A percentile compares a stretch with the other conserved stretches of the same genome.
Evolutionary conservation across 2,797 vertebrate species (phyloP).

Genomic region (Dicrostonyx torquatus): DNA sequence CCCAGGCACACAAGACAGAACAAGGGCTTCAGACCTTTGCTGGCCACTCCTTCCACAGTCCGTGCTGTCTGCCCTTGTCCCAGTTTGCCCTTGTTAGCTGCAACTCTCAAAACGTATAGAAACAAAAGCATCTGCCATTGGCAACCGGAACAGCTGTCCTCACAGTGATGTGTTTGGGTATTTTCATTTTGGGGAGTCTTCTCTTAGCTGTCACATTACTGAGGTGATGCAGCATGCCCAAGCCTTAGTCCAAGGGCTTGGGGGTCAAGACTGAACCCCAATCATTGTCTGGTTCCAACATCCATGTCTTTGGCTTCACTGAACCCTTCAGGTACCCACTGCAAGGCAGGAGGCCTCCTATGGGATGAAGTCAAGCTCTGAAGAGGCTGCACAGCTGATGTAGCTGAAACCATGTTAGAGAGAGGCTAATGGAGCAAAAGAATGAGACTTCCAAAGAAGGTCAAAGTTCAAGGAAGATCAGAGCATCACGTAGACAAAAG

Average conservation of each 20-base stretch:
- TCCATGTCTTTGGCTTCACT: accelerated
- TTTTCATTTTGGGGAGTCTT: background rate
- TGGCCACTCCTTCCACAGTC: background rate
- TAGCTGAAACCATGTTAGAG: background rate
- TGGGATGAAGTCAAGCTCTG: accelerated
- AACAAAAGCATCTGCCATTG: too few species aligned
- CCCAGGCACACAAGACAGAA: background rate
- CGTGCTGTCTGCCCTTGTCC: background rate
- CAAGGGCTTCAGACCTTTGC: background rate
- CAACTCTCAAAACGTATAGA: background rate
- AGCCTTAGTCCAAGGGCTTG: accelerated
- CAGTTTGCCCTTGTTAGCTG: background rate
- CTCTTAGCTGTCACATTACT: background rate
- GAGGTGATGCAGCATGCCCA: accelerated
- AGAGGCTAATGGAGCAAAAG: background rate
- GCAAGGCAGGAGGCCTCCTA: accelerated
- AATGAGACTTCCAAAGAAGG: background rate
- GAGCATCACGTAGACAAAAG: background rate
- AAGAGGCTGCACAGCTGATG: background rate
- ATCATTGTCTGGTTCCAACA: background rate
- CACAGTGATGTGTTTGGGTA: accelerated
- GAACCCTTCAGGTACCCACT: background rate
- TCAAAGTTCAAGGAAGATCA: background rate
- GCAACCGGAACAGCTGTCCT: too few species aligned
- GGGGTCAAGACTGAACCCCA: background rate